These are phyloP conservation scores for Calycopis cecrops DNA, from an alignment of 1,140 invertebrate species.

Conservation along the genomic window DNA sequence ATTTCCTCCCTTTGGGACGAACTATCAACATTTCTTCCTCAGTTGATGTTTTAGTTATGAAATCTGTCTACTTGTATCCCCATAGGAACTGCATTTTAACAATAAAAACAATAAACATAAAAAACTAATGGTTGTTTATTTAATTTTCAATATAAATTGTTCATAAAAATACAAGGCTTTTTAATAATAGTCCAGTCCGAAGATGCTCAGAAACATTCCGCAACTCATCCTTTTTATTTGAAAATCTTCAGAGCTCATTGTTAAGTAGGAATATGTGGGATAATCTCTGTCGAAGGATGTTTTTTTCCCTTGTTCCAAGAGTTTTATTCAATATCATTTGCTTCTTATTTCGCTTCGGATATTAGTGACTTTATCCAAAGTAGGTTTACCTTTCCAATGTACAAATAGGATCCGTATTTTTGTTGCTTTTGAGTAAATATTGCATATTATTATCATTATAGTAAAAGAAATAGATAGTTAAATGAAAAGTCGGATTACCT, in stretches of 20 bases:
- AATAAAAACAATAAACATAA: too few relatives aligned
- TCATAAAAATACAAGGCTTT: too few relatives aligned
- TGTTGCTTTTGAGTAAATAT: background rate
- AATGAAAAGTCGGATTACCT: too few relatives aligned
- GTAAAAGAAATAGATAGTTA: background rate
- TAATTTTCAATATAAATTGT: too few relatives aligned
- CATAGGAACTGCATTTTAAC: too few relatives aligned
- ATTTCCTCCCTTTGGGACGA: too few relatives aligned
- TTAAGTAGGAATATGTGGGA: conserved; percentile 33
- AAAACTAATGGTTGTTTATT: too few relatives aligned
- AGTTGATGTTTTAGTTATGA: too few relatives aligned
- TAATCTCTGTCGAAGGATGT: conserved; percentile 40
- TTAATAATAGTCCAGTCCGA: too few relatives aligned
- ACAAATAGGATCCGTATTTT: background rate
- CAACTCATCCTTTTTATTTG: conserved; percentile 17
- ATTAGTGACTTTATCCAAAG: background rate
- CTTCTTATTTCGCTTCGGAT: conserved; percentile 23
- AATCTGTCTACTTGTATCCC: too few relatives aligned
- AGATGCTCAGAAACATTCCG: background rate
- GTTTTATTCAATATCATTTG: conserved; percentile 49
- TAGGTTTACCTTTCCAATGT: background rate
- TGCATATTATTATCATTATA: background rate
- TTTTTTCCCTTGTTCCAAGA: conserved; percentile 39
- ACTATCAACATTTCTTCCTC: too few relatives aligned
- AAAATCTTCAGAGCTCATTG: conserved; percentile 2